A percentile compares a stretch with the other conserved stretches of the same genome.
Conservation (phyloP, 2,113 vertebrate species). For the Channa maculata region DNA sequence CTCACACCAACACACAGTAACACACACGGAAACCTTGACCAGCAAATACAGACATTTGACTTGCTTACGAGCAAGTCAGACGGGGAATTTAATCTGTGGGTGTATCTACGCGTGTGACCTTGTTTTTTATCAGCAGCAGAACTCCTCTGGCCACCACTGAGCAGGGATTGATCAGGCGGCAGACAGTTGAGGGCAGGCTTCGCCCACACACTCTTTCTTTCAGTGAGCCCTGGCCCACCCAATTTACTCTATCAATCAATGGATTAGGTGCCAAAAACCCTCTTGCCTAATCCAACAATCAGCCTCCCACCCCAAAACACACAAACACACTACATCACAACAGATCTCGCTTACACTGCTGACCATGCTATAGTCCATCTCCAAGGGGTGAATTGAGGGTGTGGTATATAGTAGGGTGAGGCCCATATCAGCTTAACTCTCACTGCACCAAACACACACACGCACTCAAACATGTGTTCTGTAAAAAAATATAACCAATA, state of each 20-base stretch:
- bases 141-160: slow-evolving; percentile 30
- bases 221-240: slow-evolving; percentile 71
- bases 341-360: slow-evolving; percentile 31
- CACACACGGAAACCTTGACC: neutral
- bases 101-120: slow-evolving; percentile 29
- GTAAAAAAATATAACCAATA: neutral
- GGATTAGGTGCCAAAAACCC: slow-evolving; percentile 72
- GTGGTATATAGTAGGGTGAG: slow-evolving; percentile 22
- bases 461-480: slow-evolving; percentile 1
- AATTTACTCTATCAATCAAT: slow-evolving; percentile 75
- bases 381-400: slow-evolving; percentile 38
- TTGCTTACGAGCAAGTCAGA: slow-evolving; percentile 10
- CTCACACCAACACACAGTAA: slow-evolving; percentile 21
- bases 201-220: slow-evolving; percentile 60
- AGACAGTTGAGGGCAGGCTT: slow-evolving; percentile 64
- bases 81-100: slow-evolving; percentile 46
- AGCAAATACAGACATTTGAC: slow-evolving; percentile 18
- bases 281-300: slow-evolving; percentile 64
- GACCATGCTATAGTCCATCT: slow-evolving; percentile 24
- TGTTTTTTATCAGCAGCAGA: slow-evolving; percentile 62
- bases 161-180: slow-evolving; percentile 63
- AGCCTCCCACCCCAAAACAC: slow-evolving; percentile 55
- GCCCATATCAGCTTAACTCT: slow-evolving; percentile 3
- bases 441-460: slow-evolving; percentile 8
- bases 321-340: slow-evolving; percentile 59